Evolutionary conservation across 2,888 invertebrate species (phyloP), one percentile per base, ranked within the genome.

Genomic region (Sinelater perroti): DNA sequence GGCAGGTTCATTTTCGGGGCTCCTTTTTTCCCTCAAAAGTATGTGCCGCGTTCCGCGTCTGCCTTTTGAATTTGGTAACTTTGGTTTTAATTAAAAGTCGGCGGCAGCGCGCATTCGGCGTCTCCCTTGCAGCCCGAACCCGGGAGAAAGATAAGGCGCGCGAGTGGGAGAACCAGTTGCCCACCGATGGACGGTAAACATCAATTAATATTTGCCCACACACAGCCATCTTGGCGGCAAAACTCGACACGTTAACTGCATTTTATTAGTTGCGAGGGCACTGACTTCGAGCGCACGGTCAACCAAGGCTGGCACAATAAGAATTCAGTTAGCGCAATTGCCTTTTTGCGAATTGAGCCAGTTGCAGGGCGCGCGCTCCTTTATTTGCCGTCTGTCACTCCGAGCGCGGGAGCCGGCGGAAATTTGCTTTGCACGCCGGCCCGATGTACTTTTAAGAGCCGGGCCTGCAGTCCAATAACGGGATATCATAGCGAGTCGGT

Each of bases 181-280:
- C 46, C 47, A 47, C 50, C 47, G 55, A 52, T 51, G 52, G 61
- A 61, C 58, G 47, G 55, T 56, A 59, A 59, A 59, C 61, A 59
- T 59, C 61, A 61, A 61, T 61, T 61, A 61, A 61, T 56, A 59
- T 61, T 56, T 59, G 56, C 58, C 56, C 56, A 56, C 58, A 67
- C 46, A 63, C 62, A 56, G 33, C 42, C 49, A 35, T 58, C 58
- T 58, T 58, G 50, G 58, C 53, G 53, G 58, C 54, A 58, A 58
- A 58, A 58, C 58, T 58, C 58, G 54, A 54, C 58, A 58, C 58
- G 58, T 58, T 53, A 58, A 58, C 53, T 54, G 58, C 58, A 58
- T 58, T 58, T 58, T 58, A 58, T 58, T 58, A 58, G 57, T 57
- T 42, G 49, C 40, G 58, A 54, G 58, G 58, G 58, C 58, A 58